Conservation (phyloP, 2,888 invertebrate genomes). For the Chrysolina haemoptera region DNA sequence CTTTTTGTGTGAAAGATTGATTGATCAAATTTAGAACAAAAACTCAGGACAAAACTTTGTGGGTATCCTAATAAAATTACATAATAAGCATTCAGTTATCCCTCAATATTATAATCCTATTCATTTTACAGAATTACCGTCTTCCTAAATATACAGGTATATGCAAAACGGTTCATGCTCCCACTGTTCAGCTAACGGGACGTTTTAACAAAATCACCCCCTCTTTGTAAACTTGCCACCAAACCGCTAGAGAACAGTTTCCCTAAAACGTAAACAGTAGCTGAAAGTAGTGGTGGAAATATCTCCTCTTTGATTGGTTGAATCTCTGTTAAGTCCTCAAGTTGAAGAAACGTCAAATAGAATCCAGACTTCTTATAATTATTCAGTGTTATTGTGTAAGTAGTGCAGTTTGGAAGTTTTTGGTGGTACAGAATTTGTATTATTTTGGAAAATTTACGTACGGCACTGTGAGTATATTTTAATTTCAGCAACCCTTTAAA, state of each 20-base stretch:
- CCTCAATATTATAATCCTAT: not conserved
- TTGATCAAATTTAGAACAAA: not conserved
- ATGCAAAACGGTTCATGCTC: slow-evolving; percentile 34
- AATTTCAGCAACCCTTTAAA: not conserved
- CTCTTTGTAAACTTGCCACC: slow-evolving; percentile 41
- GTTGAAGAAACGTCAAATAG: slow-evolving; percentile 33
- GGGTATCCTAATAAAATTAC: not conserved
- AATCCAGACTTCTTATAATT: slow-evolving; percentile 29
- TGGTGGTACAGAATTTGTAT: not conserved
- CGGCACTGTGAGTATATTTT: not conserved
- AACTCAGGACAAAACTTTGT: not conserved
- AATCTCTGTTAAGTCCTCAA: slow-evolving; percentile 29
- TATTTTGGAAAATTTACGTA: not conserved
- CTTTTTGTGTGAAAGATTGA: not conserved
- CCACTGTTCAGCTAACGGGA: slow-evolving; percentile 23
- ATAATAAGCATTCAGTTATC: not conserved
- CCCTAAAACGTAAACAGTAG: slow-evolving; percentile 32
- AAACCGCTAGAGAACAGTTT: slow-evolving; percentile 29
- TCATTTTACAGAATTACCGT: not conserved
- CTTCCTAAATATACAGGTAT: not conserved
- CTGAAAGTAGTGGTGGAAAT: slow-evolving; percentile 38
- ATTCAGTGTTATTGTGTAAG: slow-evolving; percentile 33
- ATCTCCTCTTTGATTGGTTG: slow-evolving; percentile 37
- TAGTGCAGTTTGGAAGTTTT: slow-evolving; percentile 13
- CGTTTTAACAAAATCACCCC: slow-evolving; percentile 34